phyloP scores from a whole-genome alignment of 2,888 invertebrate species.

The Ametastegia equiseti region DNA sequence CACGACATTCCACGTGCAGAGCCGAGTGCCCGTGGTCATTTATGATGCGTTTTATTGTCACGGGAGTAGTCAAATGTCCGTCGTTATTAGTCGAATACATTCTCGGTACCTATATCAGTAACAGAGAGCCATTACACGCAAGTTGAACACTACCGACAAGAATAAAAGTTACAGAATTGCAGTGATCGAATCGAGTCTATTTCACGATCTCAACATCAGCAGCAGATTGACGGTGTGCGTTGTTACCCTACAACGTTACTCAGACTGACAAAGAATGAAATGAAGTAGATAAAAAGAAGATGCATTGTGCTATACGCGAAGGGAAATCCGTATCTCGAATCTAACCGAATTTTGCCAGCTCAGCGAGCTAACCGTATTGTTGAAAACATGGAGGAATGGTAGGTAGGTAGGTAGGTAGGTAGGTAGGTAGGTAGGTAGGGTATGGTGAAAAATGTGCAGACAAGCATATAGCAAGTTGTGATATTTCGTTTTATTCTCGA shows the following conservation, averaged over 20 bases:
- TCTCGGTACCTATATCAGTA: neutral
- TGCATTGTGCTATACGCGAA: slow-evolving; percentile 17
- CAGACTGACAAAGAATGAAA: slow-evolving; percentile 28
- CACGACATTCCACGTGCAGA: neutral
- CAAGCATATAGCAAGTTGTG: neutral
- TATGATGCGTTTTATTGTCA: slow-evolving; percentile 10
- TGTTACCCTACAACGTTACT: neutral
- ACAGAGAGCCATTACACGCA: neutral
- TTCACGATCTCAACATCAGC: neutral
- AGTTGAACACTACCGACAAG: neutral
- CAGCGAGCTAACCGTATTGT: slow-evolving; percentile 34
- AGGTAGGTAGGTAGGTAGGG: neutral
- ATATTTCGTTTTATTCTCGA: neutral
- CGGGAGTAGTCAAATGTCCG: neutral
- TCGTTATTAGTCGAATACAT: neutral
- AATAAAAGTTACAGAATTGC: slow-evolving; percentile 12
- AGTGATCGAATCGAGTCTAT: slow-evolving; percentile 8
- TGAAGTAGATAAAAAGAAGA: slow-evolving; percentile 17
- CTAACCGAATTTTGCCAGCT: slow-evolving; percentile 35
- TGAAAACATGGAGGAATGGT: slow-evolving; percentile 25
- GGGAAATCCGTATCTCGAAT: slow-evolving; percentile 26
- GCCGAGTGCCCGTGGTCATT: neutral
- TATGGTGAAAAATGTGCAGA: slow-evolving; percentile 8
- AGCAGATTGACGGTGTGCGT: neutral
- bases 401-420: neutral